Base-by-base conservation (phyloP, 2,888 invertebrate species). In the Acanthococcus lagerstroemiae region DNA sequence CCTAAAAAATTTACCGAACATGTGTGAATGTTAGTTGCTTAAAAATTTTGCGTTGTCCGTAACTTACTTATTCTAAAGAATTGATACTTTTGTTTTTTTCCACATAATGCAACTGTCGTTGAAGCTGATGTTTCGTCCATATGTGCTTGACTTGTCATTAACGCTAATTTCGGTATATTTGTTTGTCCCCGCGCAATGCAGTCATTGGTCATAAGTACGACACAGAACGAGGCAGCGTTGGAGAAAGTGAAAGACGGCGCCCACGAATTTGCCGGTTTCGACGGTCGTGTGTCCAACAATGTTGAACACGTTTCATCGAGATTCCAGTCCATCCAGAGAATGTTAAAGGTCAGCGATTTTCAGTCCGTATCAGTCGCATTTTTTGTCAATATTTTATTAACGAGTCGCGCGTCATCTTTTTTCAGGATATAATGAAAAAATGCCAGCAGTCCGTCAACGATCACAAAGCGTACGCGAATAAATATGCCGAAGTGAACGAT, bases 221-320 rank as follows among this genome's bases (percentile, higher is more conserved):
- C 86, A 72, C 88, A 90, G 75, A 88, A 90, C 69, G 92, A 93
- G 77, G 83, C 84, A 19, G 90, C 91, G 72, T 86, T 92, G 70
- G 92, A 93, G 74, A 88, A 90, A 77, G 80, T 92, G 75, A 85
- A 86, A 68, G 90, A 92, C 71, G 88, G 90, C 72, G 88, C 90
- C 24, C 87, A 88, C 52, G 92, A 93, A 72, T 78, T 93, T 17
- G 85, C 88, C 68, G 90, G 91, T 73, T 86, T 83, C 71, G 44
- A 68, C 19, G 70, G 75, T 19, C 83, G 91, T 73, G 87, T 93
- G 67, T 88, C 91, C 2, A 88, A 90, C 69, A 91, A 87, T 74
- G 83, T 92, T 27, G 92, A 94, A 74, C 93, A 93, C 76, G 86
- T 93, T 68, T 87, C 89, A 1, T 91, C 92, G 4, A 81, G 93